Conservation (phyloP, 1,140 invertebrate species). For the Luehdorfia chinensis region DNA sequence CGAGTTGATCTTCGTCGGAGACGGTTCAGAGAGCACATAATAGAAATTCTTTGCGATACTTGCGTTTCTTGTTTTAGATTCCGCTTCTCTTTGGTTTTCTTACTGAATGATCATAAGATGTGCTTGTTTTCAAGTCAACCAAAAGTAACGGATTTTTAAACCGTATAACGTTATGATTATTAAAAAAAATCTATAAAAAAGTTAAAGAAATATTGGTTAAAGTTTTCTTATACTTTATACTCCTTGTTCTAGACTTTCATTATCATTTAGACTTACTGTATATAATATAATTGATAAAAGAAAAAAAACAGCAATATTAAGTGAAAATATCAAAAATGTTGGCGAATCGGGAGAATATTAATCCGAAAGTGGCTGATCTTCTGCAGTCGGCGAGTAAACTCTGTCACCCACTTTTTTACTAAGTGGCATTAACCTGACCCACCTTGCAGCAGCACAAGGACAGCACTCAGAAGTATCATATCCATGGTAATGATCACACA, state of each 20-base stretch:
- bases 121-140: too few relatives aligned
- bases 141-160: too few relatives aligned
- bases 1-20: constrained; percentile 5
- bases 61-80: constrained; percentile 4
- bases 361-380: constrained; percentile 37
- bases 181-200: neutral
- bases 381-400: constrained; percentile 21
- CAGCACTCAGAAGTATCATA: constrained; percentile 43
- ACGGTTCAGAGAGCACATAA: constrained; percentile 13
- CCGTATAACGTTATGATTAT: too few relatives aligned
- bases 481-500: constrained; percentile 53
- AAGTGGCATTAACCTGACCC: constrained; percentile 17
- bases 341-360: constrained; percentile 24
- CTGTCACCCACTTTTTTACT: constrained; percentile 17
- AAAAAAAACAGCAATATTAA: too few relatives aligned
- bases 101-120: too few relatives aligned
- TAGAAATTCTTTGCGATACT: constrained; percentile 4
- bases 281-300: too few relatives aligned
- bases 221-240: too few relatives aligned
- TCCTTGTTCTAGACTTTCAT: too few relatives aligned
- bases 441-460: constrained; percentile 44
- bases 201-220: too few relatives aligned
- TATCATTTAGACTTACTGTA: too few relatives aligned
- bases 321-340: constrained; percentile 17
- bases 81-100: constrained; percentile 1